Percentiles rank a stretch among this genome's conserved stretches.
Conservation (phyloP, 2,888 invertebrate species). For the Elaeidobius kamerunicus region DNA sequence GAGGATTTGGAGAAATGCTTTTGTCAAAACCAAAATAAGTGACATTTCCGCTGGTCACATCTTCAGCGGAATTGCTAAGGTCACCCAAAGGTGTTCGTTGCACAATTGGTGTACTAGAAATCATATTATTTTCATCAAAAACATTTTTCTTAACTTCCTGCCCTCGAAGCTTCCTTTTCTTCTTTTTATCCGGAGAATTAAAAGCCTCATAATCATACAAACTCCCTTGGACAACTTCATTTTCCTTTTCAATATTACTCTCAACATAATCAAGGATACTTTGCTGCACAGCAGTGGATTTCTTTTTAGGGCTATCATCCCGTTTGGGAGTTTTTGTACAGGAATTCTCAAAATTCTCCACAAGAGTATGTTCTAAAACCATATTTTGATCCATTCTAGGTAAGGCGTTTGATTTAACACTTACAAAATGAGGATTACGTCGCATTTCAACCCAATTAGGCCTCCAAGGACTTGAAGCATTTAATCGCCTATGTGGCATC, state of each 20-base stretch:
- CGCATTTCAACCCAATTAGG: slow-evolving; percentile 1
- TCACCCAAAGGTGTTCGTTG: slow-evolving; percentile 12
- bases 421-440: slow-evolving; percentile 19
- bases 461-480: slow-evolving; percentile 27
- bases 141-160: slow-evolving; percentile 6
- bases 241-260: slow-evolving; percentile 17
- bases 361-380: slow-evolving; percentile 22
- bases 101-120: slow-evolving; percentile 8
- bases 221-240: slow-evolving; percentile 8
- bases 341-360: slow-evolving; percentile 13
- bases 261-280: slow-evolving; percentile 23
- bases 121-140: slow-evolving; percentile 7
- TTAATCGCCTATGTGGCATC: slow-evolving; percentile 5
- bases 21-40: slow-evolving; percentile 25
- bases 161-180: background rate
- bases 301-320: slow-evolving; percentile 1
- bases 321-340: slow-evolving; percentile 1
- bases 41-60: background rate
- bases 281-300: slow-evolving; percentile 14
- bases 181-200: slow-evolving; percentile 18
- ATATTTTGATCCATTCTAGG: slow-evolving; percentile 25
- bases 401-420: slow-evolving; percentile 23
- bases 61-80: slow-evolving; percentile 14
- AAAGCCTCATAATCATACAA: slow-evolving; percentile 28
- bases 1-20: background rate